phyloP scores from a whole-genome alignment of 2,888 invertebrate genomes.

The Resseliella maxima region DNA sequence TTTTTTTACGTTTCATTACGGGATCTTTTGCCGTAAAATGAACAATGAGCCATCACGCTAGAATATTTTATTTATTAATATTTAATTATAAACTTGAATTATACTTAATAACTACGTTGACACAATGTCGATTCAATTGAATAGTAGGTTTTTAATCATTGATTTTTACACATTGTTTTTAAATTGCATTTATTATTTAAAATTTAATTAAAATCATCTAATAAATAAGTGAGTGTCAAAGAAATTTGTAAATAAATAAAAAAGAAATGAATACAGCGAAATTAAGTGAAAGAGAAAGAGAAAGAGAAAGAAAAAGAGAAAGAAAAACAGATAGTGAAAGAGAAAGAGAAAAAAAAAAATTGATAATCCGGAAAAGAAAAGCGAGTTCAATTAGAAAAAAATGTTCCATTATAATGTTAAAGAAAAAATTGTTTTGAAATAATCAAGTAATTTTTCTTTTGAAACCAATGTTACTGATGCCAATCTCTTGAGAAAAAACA shows the following conservation, averaged over 20 bases:
- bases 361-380: too few species aligned
- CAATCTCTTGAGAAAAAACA: not conserved
- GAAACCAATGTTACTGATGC: conserved; percentile 28
- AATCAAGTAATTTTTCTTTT: not conserved
- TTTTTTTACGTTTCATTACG: not conserved
- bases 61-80: not conserved
- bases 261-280: too few species aligned
- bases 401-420: not conserved
- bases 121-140: conserved; percentile 35
- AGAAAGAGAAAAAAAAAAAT: too few species aligned
- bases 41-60: not conserved
- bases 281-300: too few species aligned
- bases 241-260: too few species aligned
- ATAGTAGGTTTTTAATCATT: conserved; percentile 47
- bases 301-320: too few species aligned
- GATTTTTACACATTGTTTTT: not conserved
- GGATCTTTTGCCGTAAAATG: not conserved
- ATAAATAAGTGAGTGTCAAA: too few species aligned
- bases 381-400: not conserved
- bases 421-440: not conserved
- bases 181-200: not conserved
- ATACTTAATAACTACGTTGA: not conserved
- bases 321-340: too few species aligned
- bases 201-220: not conserved
- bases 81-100: not conserved